These are phyloP conservation scores for Danaus chrysippus DNA, from an alignment of 2,888 invertebrate species.

Conservation along the genomic window DNA sequence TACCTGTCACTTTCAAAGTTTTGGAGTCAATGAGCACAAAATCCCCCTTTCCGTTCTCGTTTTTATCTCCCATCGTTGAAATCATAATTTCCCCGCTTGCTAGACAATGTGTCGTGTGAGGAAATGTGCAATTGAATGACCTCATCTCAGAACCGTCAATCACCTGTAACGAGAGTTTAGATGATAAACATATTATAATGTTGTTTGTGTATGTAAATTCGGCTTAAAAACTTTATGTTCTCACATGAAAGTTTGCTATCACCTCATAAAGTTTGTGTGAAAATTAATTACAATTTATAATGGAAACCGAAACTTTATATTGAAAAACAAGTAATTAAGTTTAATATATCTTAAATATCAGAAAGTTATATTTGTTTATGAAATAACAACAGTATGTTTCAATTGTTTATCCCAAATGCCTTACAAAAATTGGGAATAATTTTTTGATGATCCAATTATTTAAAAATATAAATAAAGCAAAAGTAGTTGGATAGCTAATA, in stretches of 20 bases:
- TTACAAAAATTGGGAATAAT: no score
- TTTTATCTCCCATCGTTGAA: conserved; percentile 93
- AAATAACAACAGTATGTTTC: no score
- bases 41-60: conserved; percentile 92
- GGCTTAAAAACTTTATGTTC: no score
- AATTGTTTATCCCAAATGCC: no score
- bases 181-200: conserved; percentile 49
- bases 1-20: conserved; percentile 86
- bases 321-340: no score
- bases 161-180: conserved; percentile 78
- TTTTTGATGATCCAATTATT: not conserved
- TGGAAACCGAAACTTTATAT: no score
- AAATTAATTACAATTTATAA: no score
- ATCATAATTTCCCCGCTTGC: conserved; percentile 97
- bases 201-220: no score
- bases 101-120: conserved; percentile 96
- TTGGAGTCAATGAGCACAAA: conserved; percentile 92
- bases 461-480: conserved; percentile 35
- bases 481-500: conserved; percentile 47
- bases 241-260: no score
- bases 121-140: conserved; percentile 87
- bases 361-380: no score
- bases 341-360: no score
- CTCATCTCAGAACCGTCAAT: conserved; percentile 90
- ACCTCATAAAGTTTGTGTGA: no score